Evolutionary conservation across 2,113 vertebrate genomes (phyloP), one percentile per base, ranked within the genome.

Genomic region (Chunga burmeisteri): DNA sequence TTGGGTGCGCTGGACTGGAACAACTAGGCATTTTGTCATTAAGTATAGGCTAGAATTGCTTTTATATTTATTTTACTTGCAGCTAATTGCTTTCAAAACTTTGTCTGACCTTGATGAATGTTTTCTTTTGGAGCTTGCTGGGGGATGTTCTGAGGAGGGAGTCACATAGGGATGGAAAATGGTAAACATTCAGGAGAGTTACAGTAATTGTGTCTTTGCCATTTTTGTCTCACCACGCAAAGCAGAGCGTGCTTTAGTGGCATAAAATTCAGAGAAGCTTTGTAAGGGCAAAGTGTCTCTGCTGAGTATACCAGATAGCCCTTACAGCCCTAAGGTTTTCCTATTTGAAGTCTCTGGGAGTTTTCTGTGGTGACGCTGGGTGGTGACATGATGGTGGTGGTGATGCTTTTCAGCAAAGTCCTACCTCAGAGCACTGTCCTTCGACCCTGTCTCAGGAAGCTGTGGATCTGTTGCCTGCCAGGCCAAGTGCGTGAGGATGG

Each of bases 41-140:
- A 94, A 93, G 25, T 80, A 82, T 10, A 96, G 84, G 84, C 81
- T 77, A 93, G 84, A 94, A 95, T 74, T 93, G 74, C 34, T 90
- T 88, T 68, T 87, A 16, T 94, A 94, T 96, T 96, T 96, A 79
- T 94, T 96, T 96, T 95, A 93, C 96, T 95, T 88, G 52, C 58
- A 80, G 26, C 36, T 91, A 95, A 77, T 96, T 95, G 66, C 81
- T 82, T 92, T 83, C 78, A 93, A 95, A 96, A 96, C 84, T 95
- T 95, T 85, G 81, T 32, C 70, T 7, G 3, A 82, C 85, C 93
- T 94, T 96, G 90, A 96, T 93, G 81, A 88, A 90, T 97, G 66
- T 97, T 94, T 96, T 96, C 84, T 85, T 95, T 94, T 49, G 68
- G 73, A 91, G 65, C 65, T 96, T 93, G 94, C 59, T 93, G 58